Evolutionary conservation across 2,797 vertebrate genomes (phyloP), one percentile per base, ranked within the genome.

Genomic region (Chaetodon trifasciatus): DNA sequence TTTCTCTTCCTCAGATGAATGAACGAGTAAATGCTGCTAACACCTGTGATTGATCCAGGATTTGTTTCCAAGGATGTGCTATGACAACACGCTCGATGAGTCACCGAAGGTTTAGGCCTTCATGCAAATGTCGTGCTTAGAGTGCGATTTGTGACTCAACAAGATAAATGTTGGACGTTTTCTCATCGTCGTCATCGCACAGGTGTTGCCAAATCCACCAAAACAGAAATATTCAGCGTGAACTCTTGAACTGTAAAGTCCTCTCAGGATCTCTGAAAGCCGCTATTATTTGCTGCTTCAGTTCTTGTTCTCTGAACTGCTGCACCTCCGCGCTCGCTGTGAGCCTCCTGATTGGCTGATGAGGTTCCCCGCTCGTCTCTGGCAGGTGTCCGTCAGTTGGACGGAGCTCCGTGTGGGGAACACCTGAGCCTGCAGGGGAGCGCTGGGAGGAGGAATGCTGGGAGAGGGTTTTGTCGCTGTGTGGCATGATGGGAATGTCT

Each of bases 401-500:
- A 17, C 39, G 0, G 24, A 9, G 73, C 17, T 64, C 58, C 63
- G 35, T 46, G 72, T 28, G 37, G 42, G 24, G 62, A 66, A 71
- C 64, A 69, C 67, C 63, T 70, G 53, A 67, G 77, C 73, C 76
- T 84, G 74, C 57, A 62, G 78, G 56, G 63, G 40, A 70, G 16
- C 0, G 1, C n/a, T 9, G 9, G 0, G 47, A 70, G 80, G 49
- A 57, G 63, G 40, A 66, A 16, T 0, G 1, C 23, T 7, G 11
- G 0, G 44, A 70, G 80, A 65, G 83, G 67, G 53, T 62, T 44
- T 8, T 37, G 68, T 47, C 75, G 66, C 78, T 13, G 70, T 19
- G 17, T 8, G 88, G 85, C 56, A 93, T 92, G 92, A 85, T 32
- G 81, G 74, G 92, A 94, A 94, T 91, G 89, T 42, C 7, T 74